These are phyloP conservation scores for rabbit (Oryctolagus cuniculus) DNA, from an alignment of 2,113 vertebrate genomes.

Conservation along the genomic window mOryCun1.1 NC_091453.1:17185001-17185500, in stretches of 20 bases:
- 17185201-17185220: not conserved
- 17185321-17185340: too few relatives aligned
- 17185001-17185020: not conserved
- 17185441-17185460: not conserved
- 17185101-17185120: not conserved
- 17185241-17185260: slow-evolving; percentile 40
- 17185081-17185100: not conserved
- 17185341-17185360: not conserved
- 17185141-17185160: slow-evolving; percentile 11
- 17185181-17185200: not conserved
- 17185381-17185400: slow-evolving; percentile 25
- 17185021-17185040: not conserved
- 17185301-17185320: not conserved
- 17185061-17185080: not conserved
- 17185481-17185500: not conserved
- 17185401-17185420: slow-evolving; percentile 29
- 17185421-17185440: not conserved
- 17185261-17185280: slow-evolving; percentile 10
- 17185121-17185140: not conserved
- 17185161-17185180: not conserved
- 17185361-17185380: not conserved
- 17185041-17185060: not conserved
- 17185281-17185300: slow-evolving; percentile 26
- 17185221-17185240: not conserved
- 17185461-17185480: not conserved